Conservation (phyloP, 2,888 invertebrate genomes). For the Helleia helle region DNA sequence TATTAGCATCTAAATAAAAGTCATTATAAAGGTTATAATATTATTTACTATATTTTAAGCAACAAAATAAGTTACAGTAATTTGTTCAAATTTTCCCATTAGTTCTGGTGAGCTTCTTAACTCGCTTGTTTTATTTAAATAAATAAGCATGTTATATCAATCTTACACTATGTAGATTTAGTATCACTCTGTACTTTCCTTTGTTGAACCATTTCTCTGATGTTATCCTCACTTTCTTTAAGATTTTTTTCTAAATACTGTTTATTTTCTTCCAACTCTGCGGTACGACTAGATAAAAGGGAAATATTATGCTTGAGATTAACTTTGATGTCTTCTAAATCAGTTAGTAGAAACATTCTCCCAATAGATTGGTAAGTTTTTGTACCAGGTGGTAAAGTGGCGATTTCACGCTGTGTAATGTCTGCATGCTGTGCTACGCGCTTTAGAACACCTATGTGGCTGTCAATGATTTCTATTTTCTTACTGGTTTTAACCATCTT, state of each 20-base stretch:
- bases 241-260: conserved; percentile 85
- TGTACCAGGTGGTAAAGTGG: conserved; percentile 75
- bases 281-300: conserved; percentile 77
- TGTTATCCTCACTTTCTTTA: conserved; percentile 88
- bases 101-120: too few relatives aligned
- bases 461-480: conserved; percentile 84
- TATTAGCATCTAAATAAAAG: too few relatives aligned
- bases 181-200: conserved; percentile 65
- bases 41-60: background rate
- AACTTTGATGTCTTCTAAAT: conserved; percentile 76
- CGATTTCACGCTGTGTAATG: conserved; percentile 79
- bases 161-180: conserved; percentile 28
- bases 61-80: background rate
- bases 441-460: conserved; percentile 81
- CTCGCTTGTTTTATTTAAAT: too few relatives aligned
- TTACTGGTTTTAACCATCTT: conserved; percentile 88
- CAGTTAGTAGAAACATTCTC: conserved; percentile 85
- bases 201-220: conserved; percentile 86
- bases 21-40: too few relatives aligned
- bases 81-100: background rate
- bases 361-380: conserved; percentile 88
- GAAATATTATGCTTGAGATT: conserved; percentile 76
- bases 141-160: background rate
- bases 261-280: conserved; percentile 82
- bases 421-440: conserved; percentile 80